Conservation (phyloP, 2,888 invertebrate genomes). For the Salticus scenicus region DNA sequence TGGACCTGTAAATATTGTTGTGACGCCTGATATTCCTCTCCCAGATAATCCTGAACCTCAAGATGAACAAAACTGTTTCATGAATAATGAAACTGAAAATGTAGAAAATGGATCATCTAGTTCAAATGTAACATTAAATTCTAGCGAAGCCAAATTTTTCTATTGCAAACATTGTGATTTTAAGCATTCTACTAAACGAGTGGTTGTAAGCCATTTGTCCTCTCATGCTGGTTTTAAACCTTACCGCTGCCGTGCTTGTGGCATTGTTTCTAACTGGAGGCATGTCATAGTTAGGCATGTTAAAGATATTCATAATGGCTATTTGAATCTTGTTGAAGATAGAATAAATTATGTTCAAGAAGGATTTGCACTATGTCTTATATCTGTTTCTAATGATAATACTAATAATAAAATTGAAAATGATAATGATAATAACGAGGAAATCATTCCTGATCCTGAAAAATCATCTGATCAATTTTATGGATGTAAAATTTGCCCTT, state of each 20-base stretch:
- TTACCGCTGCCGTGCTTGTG: constrained; percentile 74
- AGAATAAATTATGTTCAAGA: constrained; percentile 65
- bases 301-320: constrained; percentile 71
- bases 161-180: constrained; percentile 71
- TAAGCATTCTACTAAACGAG: constrained; percentile 70
- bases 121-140: neutral
- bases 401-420: neutral
- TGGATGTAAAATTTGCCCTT: constrained; percentile 84
- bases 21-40: constrained; percentile 70
- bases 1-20: constrained; percentile 68
- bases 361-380: constrained; percentile 44
- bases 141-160: constrained; percentile 52
- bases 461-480: constrained; percentile 22
- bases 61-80: neutral
- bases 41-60: constrained; percentile 27
- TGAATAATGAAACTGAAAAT: constrained; percentile 16
- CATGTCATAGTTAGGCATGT: constrained; percentile 76
- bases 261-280: constrained; percentile 75
- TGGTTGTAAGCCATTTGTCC: constrained; percentile 71
- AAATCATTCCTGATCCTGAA: neutral
- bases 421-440: neutral
- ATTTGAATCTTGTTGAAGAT: constrained; percentile 69
- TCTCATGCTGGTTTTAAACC: constrained; percentile 71
- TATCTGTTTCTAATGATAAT: constrained; percentile 18
- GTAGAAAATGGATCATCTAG: neutral